phyloP scores from a whole-genome alignment of 2,113 vertebrate genomes.

The Indri indri region DNA sequence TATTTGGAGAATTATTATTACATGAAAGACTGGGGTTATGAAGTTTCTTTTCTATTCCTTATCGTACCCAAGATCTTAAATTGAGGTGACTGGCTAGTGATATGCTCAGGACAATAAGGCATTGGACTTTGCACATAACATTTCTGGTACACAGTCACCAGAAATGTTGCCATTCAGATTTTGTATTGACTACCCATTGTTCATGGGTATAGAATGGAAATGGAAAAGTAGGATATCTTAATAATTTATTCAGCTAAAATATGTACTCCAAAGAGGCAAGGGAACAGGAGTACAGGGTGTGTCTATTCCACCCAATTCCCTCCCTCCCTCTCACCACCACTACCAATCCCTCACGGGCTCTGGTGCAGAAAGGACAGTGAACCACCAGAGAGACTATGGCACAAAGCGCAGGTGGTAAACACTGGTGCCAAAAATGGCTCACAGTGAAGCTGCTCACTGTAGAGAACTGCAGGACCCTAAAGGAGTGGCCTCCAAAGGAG shows the following conservation, averaged over 20 bases:
- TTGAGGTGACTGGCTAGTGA: neutral
- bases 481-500: neutral
- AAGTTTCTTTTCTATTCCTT: neutral
- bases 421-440: neutral
- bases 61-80: neutral
- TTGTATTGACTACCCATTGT: neutral
- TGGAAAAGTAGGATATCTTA: neutral
- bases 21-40: neutral
- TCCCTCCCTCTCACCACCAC: too few species aligned
- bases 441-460: neutral
- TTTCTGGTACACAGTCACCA: neutral
- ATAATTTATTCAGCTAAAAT: neutral
- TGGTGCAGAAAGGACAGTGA: neutral
- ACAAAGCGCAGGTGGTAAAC: neutral
- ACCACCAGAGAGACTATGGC: neutral
- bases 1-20: neutral
- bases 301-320: too few species aligned
- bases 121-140: neutral
- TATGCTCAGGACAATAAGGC: neutral
- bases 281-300: neutral
- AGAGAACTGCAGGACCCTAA: too few species aligned
- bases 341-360: neutral
- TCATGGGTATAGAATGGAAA: too few species aligned
- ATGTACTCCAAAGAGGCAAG: neutral
- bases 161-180: neutral